Evolutionary conservation across 2,113 vertebrate genomes (phyloP), one percentile per base, ranked within the genome.

Genomic region (Nyctereutes procyonoides): DNA sequence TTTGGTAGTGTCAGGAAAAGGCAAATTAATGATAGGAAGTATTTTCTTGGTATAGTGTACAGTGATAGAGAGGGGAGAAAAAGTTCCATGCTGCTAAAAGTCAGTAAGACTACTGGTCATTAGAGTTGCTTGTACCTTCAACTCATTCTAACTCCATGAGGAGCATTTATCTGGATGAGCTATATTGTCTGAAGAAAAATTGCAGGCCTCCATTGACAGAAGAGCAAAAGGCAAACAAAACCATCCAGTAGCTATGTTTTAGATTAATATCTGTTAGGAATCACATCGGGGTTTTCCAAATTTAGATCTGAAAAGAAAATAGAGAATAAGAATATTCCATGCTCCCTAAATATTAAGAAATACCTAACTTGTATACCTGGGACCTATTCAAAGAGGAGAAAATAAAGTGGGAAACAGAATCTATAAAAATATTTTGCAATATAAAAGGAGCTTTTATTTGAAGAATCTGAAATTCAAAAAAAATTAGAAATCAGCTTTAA

Each of bases 221-320:
- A 67, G 26, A 62, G 0, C 63, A 56, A 55, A 30, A 76, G 17
- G 11, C 51, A 76, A 67, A 84, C 22, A 92, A 84, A 48, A 56
- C 13, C 30, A 48, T 35, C n/a, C 19, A 51, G n/a, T 20, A 35
- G 16, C 58, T 86, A 24, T 20, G 15, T 4, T 48, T 76, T 74
- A 81, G 56, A 65, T 26, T 90, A 92, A 63, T 53, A 88, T 73
- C 63, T 90, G 7, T 22, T 55, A 56, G 43, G 24, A 67, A 62
- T 17, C 32, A 93, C 63, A 53, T 0, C 48, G 53, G 28, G 3
- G 17, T 6, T 90, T 95, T 82, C 35, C 14, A 28, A 95, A 81
- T 73, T 69, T 93, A 86, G 30, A 84, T 69, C 22, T 81, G 85
- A 74, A 30, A 89, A 26, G 28, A 91, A 94, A 83, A 84, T 6